A percentile compares a stretch with the other conserved stretches of the same genome.
phyloP scores from a whole-genome alignment of 2,888 invertebrate genomes.

The Iselma pallidipennis region DNA sequence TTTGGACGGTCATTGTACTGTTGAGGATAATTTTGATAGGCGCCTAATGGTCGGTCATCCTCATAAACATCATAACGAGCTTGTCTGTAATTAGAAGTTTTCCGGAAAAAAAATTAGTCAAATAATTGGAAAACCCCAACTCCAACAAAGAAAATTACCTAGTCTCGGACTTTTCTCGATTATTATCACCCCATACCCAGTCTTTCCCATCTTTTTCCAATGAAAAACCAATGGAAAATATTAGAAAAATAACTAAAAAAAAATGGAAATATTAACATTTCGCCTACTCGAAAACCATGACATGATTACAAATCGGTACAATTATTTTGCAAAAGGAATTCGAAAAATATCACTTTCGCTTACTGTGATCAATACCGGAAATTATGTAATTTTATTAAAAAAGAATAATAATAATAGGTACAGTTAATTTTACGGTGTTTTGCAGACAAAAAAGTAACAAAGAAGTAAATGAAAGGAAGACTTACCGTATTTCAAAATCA shows the following conservation, averaged over 20 bases:
- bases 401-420: too few species aligned
- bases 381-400: not conserved
- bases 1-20: constrained; percentile 6
- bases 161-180: constrained; percentile 18
- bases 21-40: not conserved
- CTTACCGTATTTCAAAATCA: not conserved
- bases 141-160: constrained; percentile 12
- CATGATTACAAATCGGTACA: constrained; percentile 1
- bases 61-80: constrained; percentile 45
- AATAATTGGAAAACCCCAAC: too few species aligned
- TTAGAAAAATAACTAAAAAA: constrained; percentile 5
- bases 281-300: constrained; percentile 14
- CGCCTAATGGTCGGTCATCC: constrained; percentile 15
- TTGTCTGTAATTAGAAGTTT: not conserved
- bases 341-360: constrained; percentile 7
- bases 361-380: constrained; percentile 3
- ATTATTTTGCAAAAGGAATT: not conserved
- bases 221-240: constrained; percentile 26
- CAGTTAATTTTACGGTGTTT: too few species aligned
- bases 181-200: constrained; percentile 56
- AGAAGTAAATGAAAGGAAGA: not conserved
- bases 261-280: not conserved
- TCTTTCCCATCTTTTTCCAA: constrained; percentile 48
- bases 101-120: constrained; percentile 9
- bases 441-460: not conserved